Base-by-base conservation (phyloP, 2,888 invertebrate species). In the Trachelus iudaicus region DNA sequence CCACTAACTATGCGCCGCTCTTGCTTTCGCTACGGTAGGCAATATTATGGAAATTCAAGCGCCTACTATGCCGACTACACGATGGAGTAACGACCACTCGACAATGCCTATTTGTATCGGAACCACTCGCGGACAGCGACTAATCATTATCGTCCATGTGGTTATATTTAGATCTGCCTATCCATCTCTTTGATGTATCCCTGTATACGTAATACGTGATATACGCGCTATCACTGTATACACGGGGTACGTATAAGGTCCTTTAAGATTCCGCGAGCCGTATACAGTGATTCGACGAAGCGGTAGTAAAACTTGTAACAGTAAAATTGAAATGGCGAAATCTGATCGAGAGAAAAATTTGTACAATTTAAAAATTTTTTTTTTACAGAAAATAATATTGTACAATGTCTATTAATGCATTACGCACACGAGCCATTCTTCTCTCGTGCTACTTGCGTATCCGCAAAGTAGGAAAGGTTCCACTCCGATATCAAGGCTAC, bases 1-100 rank as follows among this genome's bases (percentile, higher is more conserved):
- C 86, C 84, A 84, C 87, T 88, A 88, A 89, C 89, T 86, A 89
- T 86, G 87, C 86, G 84, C 84, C 81, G 80, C 84, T 85, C 84
- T 83, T 81, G 69, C 79, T 75, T 77, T 82, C 80, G 73, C 71
- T 75, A 71, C 69, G 75, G 76, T 75, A 73, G 79, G 80, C 84
- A 85, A 85, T 87, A 86, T 85, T 86, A 87, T 87, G 85, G 87
- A 87, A 86, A 87, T 87, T 79, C 69, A 73, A 76, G 77, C 78
- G 73, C 78, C 78, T 35, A 68, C 75, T 69, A 56, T 56, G 56
- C 56, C 56, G 56, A 56, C 56, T 56, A 56, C 56, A 56, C 33
- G 78, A 83, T 78, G 80, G 84, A 81, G 81, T 81, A 81, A 82
- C 82, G 83, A 83, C 76, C 83, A 82, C 80, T 81, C 81, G 84